Percentiles rank a stretch among this genome's conserved stretches.
Conservation (phyloP, 2,888 invertebrate species). For the Tetragnatha montana region DNA sequence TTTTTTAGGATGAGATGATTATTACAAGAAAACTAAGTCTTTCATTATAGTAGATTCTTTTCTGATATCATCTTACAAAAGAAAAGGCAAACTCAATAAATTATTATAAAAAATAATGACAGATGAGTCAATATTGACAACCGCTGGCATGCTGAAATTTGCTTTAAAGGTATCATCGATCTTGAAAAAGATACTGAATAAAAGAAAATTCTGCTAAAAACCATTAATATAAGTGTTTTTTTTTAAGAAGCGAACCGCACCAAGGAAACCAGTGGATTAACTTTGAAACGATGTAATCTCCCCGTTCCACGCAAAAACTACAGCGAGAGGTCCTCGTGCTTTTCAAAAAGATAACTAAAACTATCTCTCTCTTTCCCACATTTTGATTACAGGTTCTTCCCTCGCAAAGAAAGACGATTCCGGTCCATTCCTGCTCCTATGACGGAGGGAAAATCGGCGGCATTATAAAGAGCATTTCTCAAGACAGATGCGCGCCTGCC, state of each 20-base stretch:
- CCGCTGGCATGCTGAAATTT: too few species aligned
- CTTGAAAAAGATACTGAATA: not conserved
- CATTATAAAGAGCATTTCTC: not conserved
- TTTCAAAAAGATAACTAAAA: not conserved
- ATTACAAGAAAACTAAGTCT: too few species aligned
- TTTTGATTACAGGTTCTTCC: not conserved
- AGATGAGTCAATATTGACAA: too few species aligned
- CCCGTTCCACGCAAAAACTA: not conserved
- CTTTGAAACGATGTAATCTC: not conserved
- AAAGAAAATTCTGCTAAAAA: not conserved
- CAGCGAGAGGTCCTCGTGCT: not conserved
- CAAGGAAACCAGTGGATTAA: not conserved
- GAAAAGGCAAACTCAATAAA: too few species aligned
- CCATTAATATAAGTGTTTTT: not conserved
- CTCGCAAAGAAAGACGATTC: not conserved
- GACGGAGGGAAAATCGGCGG: not conserved
- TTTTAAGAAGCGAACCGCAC: not conserved
- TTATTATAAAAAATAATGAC: too few species aligned
- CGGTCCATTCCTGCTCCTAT: not conserved
- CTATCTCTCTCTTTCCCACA: not conserved
- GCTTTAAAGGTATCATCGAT: too few species aligned
- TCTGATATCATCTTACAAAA: too few species aligned
- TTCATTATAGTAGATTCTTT: too few species aligned
- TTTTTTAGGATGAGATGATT: too few species aligned
- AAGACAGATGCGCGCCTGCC: conserved; percentile 25